Base-by-base conservation (phyloP, 2,797 vertebrate species). In the Danionella dracula region DNA sequence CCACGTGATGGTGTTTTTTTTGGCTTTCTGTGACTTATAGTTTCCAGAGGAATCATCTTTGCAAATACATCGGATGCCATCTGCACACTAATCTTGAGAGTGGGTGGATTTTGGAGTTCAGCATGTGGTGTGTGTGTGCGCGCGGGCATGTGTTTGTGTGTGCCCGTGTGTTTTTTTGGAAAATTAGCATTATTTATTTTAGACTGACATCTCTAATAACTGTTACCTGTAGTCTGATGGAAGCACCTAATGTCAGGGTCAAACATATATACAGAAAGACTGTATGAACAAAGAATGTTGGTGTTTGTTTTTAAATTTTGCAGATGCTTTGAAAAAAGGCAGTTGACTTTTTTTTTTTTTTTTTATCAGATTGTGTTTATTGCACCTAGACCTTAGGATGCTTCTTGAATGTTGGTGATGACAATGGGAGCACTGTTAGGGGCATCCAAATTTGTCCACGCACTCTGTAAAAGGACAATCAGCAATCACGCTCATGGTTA, bases 31-130 rank as follows among this genome's bases (percentile, higher is more conserved):
- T 51, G 42, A 21, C 8, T 58, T 45, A 27, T 37, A 8, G 21
- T 11, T 55, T 27, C 4, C 20, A 19, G 10, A 4, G 1, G 13
- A 27, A 38, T 19, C 35, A 49, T 44, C 40, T 46, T 35, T 59
- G 48, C 53, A 56, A 48, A 51, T 40, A 42, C 16, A 57, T 38
- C 51, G 20, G 56, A 37, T 50, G 44, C 12, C 10, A 32, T 55
- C 50, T 38, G 71, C 44, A 66, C 38, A 55, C 56, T 66, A 56
- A 70, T 74, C 63, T 56, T 53, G 54, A 61, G 57, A 66, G 62
- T 50, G 42, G 57, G 57, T 66, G 10, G 27, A 61, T 49, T 42
- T 17, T 48, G 12, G 57, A 37, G 50, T 46, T 62, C 7, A 38
- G 34, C 62, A 37, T 56, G 42, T 54, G 21, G 54, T 34, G 34